Percentiles rank a stretch among this genome's conserved stretches.
Conservation (phyloP, 2,797 vertebrate genomes). For the Hypotaenidia philippensis region DNA sequence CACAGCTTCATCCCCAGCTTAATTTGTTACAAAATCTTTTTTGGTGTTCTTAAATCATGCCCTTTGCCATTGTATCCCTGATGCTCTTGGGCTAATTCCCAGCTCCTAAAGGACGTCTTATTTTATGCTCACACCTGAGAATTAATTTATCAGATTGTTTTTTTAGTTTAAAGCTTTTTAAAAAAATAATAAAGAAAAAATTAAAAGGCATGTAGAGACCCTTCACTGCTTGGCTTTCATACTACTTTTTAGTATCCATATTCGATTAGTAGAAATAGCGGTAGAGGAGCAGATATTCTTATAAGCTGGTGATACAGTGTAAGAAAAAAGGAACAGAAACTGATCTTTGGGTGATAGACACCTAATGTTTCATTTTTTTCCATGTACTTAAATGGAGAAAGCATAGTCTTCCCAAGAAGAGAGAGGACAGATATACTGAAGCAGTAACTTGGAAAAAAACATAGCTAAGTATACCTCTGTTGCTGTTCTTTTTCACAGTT, state of each 20-base stretch:
- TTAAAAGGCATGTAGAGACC: slow-evolving; percentile 22
- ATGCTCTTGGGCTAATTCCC: slow-evolving; percentile 73
- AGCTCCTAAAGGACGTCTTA: slow-evolving; percentile 69
- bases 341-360: neutral
- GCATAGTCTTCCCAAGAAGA: neutral
- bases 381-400: neutral
- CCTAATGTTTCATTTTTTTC: neutral
- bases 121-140: slow-evolving; percentile 78
- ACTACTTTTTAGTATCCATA: slow-evolving; percentile 21
- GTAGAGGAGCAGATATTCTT: slow-evolving; percentile 15
- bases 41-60: slow-evolving; percentile 79
- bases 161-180: slow-evolving; percentile 59
- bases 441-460: neutral
- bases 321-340: neutral
- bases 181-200: slow-evolving; percentile 42
- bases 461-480: neutral
- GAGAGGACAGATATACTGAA: neutral
- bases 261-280: slow-evolving; percentile 47
- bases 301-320: neutral
- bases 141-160: slow-evolving; percentile 82
- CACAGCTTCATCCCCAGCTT: slow-evolving; percentile 76
- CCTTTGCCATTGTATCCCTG: slow-evolving; percentile 75
- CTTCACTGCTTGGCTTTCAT: slow-evolving; percentile 44
- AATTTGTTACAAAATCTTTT: slow-evolving; percentile 84
- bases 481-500: neutral